Conservation (phyloP, 2,113 vertebrate genomes). For the Phalacrocorax pelagicus region DNA sequence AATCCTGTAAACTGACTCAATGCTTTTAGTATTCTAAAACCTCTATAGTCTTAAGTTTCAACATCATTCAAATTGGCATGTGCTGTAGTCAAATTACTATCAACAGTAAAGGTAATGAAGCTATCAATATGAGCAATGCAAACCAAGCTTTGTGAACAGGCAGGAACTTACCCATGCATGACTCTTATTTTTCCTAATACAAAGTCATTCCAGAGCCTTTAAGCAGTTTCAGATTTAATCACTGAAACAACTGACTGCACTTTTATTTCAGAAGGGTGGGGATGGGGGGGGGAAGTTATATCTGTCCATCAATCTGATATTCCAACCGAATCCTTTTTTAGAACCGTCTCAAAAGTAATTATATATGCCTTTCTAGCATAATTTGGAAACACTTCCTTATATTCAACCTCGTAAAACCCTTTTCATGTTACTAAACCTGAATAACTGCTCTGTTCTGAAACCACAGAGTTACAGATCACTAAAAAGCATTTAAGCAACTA, state of each 20-base stretch:
- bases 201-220: conserved; percentile 9
- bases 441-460: conserved; percentile 27
- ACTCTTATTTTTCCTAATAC: neutral
- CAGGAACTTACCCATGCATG: neutral
- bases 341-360: neutral
- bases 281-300: neutral
- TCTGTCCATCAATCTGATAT: neutral
- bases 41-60: neutral
- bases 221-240: neutral
- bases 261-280: neutral
- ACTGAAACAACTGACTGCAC: neutral
- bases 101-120: neutral
- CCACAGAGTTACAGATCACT: neutral
- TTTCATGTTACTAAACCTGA: conserved; percentile 18
- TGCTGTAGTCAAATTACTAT: neutral
- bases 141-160: neutral
- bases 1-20: neutral
- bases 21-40: neutral
- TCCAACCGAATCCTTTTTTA: neutral
- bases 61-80: neutral
- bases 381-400: conserved; percentile 28
- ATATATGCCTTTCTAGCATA: neutral
- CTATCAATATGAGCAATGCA: neutral
- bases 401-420: conserved; percentile 1
- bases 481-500: neutral